A percentile compares a stretch with the other conserved stretches of the same genome.
These are phyloP conservation scores for Xestia rhomboidea DNA, from an alignment of 2,888 invertebrate species.

Conservation along the genomic window DNA sequence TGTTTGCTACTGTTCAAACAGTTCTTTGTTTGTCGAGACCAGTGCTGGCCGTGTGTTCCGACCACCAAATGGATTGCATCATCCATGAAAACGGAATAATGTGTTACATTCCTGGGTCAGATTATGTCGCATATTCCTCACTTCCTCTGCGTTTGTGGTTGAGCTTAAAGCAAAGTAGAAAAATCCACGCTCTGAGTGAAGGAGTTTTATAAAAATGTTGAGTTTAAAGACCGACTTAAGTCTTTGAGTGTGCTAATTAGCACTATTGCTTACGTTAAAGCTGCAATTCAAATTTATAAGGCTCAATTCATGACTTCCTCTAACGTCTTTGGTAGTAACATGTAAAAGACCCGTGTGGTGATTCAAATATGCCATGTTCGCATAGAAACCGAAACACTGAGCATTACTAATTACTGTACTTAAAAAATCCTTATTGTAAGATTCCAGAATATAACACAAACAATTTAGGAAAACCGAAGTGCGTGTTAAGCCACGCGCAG, in stretches of 20 bases:
- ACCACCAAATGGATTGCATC: conserved; percentile 79
- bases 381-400: not conserved
- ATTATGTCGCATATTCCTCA: conserved; percentile 32
- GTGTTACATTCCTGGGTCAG: conserved; percentile 52
- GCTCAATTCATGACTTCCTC: conserved; percentile 11
- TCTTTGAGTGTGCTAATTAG: conserved; percentile 41
- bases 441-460: not conserved
- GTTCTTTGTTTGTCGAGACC: conserved; percentile 77
- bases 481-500: too few relatives aligned
- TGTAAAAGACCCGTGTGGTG: not conserved
- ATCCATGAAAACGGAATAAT: conserved; percentile 74
- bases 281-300: conserved; percentile 42
- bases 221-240: conserved; percentile 25
- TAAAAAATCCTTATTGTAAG: too few relatives aligned
- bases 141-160: not conserved
- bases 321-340: not conserved
- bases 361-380: not conserved
- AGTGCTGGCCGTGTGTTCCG: conserved; percentile 67
- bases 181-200: conserved; percentile 9
- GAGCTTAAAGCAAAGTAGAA: conserved; percentile 7
- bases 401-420: not conserved
- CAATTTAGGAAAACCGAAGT: conserved; percentile 2
- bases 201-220: conserved; percentile 37
- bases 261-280: conserved; percentile 22
- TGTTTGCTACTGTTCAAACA: conserved; percentile 82